Conservation (phyloP, 2,797 vertebrate species). For the Macrochelys suwanniensis region DNA sequence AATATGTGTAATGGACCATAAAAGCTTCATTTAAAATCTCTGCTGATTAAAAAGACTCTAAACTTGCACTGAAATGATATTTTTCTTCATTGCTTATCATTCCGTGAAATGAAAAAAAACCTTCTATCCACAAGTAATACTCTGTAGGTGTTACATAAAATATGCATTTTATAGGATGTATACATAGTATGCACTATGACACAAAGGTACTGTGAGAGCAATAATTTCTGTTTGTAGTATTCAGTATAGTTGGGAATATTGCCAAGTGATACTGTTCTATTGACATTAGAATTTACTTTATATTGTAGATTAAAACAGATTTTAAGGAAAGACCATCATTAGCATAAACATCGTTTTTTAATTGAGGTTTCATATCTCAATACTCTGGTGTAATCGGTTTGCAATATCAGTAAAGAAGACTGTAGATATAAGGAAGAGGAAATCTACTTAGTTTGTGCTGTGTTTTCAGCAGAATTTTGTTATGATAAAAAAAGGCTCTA, state of each 20-base stretch:
- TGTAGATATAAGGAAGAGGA: background rate
- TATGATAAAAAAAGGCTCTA: background rate
- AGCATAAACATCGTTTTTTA: slow-evolving; percentile 37
- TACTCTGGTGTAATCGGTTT: slow-evolving; percentile 25
- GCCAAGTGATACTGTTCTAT: background rate
- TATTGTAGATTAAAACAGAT: slow-evolving; percentile 1
- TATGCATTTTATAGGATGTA: too few relatives aligned
- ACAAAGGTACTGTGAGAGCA: background rate
- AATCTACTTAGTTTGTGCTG: background rate
- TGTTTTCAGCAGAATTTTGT: background rate
- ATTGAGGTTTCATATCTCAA: slow-evolving; percentile 30
- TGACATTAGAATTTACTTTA: background rate
- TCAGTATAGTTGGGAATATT: background rate
- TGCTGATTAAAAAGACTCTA: background rate
- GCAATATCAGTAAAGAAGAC: slow-evolving; percentile 23
- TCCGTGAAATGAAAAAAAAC: background rate
- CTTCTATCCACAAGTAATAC: background rate
- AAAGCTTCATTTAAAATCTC: background rate
- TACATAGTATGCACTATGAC: too few relatives aligned
- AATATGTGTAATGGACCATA: background rate
- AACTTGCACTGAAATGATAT: background rate
- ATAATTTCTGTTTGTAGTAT: background rate
- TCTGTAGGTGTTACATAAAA: background rate
- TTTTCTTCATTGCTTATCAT: background rate
- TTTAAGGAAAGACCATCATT: background rate